Evolutionary conservation across 2,797 vertebrate species (phyloP).

Genomic region (Crax fasciolata): DNA sequence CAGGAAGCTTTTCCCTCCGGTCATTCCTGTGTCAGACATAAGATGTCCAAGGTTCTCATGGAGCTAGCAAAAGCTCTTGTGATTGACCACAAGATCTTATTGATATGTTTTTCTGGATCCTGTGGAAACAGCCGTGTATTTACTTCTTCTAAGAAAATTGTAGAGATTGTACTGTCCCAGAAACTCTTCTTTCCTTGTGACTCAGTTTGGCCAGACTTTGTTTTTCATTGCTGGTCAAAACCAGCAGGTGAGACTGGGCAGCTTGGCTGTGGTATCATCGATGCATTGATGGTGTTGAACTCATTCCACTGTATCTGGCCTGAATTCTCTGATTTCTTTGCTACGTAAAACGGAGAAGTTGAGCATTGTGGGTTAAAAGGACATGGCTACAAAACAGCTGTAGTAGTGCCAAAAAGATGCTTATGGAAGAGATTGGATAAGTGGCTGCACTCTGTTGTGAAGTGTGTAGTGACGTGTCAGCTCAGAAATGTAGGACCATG

Average conservation of each 20-base stretch:
- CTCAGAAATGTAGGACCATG: neutral
- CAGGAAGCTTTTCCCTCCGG: neutral
- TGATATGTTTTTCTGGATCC: neutral
- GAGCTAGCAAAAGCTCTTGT: neutral
- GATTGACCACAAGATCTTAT: neutral
- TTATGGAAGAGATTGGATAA: neutral
- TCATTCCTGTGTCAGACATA: neutral
- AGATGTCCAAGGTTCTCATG: neutral
- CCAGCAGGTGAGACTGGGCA: neutral
- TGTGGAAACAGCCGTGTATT: neutral
- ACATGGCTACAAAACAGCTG: neutral
- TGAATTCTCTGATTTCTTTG: neutral
- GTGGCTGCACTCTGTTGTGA: neutral
- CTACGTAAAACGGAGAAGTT: neutral
- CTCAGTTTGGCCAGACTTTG: slow-evolving; percentile 21
- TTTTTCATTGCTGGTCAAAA: neutral
- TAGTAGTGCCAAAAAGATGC: neutral
- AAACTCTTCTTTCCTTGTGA: neutral
- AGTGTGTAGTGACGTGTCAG: neutral
- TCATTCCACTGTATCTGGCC: neutral
- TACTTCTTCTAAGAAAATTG: slow-evolving; percentile 9
- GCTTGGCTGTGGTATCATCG: neutral
- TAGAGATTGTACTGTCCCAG: slow-evolving; percentile 1
- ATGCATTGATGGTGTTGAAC: neutral
- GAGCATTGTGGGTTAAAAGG: neutral